Evolutionary conservation across 35 echinoderm and acorn worm species (phyloP).

Genomic region (Eucidaris tribuloides): DNA sequence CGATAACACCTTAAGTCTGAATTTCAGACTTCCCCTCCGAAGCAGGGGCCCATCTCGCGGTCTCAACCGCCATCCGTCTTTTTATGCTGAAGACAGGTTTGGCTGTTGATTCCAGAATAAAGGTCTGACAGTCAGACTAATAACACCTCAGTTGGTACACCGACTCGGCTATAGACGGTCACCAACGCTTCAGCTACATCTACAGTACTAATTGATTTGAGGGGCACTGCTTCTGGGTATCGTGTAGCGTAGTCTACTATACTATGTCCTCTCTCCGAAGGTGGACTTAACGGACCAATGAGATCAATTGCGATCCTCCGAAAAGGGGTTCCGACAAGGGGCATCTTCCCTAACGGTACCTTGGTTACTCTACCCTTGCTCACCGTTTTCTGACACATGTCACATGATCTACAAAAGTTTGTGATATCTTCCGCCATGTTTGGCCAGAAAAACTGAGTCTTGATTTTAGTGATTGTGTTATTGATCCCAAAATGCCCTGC

Average conservation of each 20-base stretch:
- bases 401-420: constrained; percentile 53
- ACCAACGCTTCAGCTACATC: constrained; percentile 66
- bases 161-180: constrained; percentile 23
- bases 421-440: constrained; percentile 23
- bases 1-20: too few species aligned
- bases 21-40: too few species aligned
- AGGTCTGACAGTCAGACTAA: too few species aligned
- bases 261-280: constrained; percentile 16
- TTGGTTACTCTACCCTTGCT: constrained; percentile 35
- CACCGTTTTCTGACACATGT: constrained; percentile 51
- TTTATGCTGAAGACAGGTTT: too few species aligned
- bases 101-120: too few species aligned
- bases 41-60: too few species aligned
- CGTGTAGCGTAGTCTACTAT: constrained; percentile 63
- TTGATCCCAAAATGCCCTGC: constrained; percentile 35
- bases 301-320: constrained; percentile 40
- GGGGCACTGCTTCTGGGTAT: constrained; percentile 57
- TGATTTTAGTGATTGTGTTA: constrained; percentile 29
- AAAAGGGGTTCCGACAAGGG: constrained; percentile 53
- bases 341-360: constrained; percentile 57
- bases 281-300: constrained; percentile 2
- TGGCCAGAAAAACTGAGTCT: constrained; percentile 58
- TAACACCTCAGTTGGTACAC: constrained; percentile 60
- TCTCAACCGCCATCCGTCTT: too few species aligned
- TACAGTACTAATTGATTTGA: constrained; percentile 27